Evolutionary conservation across 1,140 invertebrate genomes (phyloP), one percentile per base, ranked within the genome.

Genomic region (Scaptomyza montana): DNA sequence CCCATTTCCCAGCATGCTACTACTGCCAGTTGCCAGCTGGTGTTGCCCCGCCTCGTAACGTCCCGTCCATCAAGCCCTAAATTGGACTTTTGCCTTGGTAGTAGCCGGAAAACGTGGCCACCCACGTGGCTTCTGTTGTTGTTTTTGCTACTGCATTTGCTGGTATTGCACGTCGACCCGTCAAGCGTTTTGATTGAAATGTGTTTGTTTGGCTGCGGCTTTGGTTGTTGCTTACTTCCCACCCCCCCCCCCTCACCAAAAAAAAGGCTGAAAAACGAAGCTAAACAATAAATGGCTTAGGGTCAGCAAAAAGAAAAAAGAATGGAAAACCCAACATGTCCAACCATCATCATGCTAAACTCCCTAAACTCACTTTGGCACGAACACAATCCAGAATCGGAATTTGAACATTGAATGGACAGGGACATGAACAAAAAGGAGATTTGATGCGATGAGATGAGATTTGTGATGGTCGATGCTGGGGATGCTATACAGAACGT

Each of bases 141-240:
- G 50, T 33, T 43, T 19, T 25, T 43, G 46, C 13, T 53, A 54
- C 19, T 55, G 65, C 57, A 55, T 50, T 68, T 68, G 70, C 56
- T 73, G 56, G 51, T 61, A 53, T 50, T 60, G 56, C 64, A 28
- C 64, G 59, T 62, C 66, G 64, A 64, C 66, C 66, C 66, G 78
- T 82, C 71, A 70, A 63, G 59, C 69, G 71, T 82, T 87, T 82
- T 82, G 84, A 87, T 87, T 87, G 78, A 87, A 87, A 87, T 89
- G 78, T 87, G 84, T 82, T 87, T 87, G 84, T 89, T 87, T 82
- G 78, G 76, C 84, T 82, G 78, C 68, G 75, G 75, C 72, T 81
- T 78, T 68, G 64, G 55, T 62, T 61, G 43, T 25, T 66, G 57
- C 50, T 33, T 55, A 13, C 13, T 36, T 9, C n/a, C 12, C 46